Evolutionary conservation across 2,113 vertebrate genomes (phyloP).

Genomic region (Heterocephalus glaber): DNA sequence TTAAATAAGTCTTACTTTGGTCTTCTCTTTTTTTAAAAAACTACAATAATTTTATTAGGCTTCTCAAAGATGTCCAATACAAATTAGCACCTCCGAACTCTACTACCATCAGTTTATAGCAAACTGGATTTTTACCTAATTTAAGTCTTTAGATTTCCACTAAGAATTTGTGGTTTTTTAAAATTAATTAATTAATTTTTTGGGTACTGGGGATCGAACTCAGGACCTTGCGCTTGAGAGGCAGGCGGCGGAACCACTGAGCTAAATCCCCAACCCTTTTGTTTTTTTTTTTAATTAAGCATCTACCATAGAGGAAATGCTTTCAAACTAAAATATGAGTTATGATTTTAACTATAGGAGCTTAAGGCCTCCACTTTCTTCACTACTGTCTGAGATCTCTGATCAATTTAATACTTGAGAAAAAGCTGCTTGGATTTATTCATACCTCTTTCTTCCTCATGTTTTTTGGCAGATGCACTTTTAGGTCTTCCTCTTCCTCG

Average conservation of each 20-base stretch:
- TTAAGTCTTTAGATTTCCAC: conserved; percentile 19
- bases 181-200: too few species aligned
- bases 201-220: too few species aligned
- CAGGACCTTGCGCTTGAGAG: too few species aligned
- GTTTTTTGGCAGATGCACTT: conserved; percentile 94
- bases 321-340: conserved; percentile 53
- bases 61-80: conserved; percentile 10
- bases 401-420: conserved; percentile 14
- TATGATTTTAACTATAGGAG: background rate
- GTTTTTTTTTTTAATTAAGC: too few species aligned
- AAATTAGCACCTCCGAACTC: conserved; percentile 45
- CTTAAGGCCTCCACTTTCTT: conserved; percentile 35
- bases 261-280: too few species aligned
- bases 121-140: conserved; percentile 50
- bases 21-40: background rate
- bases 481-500: conserved; percentile 96
- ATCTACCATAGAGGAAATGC: conserved; percentile 48
- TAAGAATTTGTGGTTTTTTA: conserved; percentile 20
- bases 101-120: conserved; percentile 1
- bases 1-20: conserved; percentile 45
- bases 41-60: conserved; percentile 29
- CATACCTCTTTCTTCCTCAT: conserved; percentile 97
- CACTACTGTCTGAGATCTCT: background rate
- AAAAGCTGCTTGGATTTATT: conserved; percentile 44
- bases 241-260: too few species aligned